Evolutionary conservation across 1,140 invertebrate species (phyloP).

Genomic region (Zaprionus davidi): DNA sequence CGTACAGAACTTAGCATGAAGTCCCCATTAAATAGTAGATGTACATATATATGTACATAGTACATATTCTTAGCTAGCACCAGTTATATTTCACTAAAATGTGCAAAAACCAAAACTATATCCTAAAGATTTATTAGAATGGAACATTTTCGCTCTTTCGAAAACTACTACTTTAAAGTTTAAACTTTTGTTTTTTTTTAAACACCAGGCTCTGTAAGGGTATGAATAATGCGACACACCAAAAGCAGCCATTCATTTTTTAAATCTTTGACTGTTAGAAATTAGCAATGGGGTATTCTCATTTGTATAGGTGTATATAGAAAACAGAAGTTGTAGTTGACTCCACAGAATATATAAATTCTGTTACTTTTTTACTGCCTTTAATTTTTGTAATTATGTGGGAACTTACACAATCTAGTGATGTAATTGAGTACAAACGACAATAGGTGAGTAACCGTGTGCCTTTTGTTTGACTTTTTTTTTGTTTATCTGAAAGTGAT

Average conservation of each 20-base stretch:
- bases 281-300: not conserved
- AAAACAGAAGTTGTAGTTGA: not conserved
- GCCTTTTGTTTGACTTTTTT: conserved; percentile 25
- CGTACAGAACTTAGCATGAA: too few species aligned
- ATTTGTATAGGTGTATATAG: conserved; percentile 7
- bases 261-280: not conserved
- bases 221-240: not conserved
- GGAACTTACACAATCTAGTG: not conserved
- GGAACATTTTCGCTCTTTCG: too few species aligned
- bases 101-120: too few species aligned
- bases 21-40: not conserved
- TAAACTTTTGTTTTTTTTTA: not conserved
- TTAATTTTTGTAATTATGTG: not conserved
- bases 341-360: too few species aligned
- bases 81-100: too few species aligned
- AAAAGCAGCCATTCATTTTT: not conserved
- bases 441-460: conserved; percentile 47
- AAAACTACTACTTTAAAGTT: not conserved
- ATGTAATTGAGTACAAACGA: conserved; percentile 34
- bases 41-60: too few species aligned
- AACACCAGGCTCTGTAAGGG: not conserved
- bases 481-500: not conserved
- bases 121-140: too few species aligned
- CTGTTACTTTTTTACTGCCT: not conserved
- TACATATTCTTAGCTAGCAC: too few species aligned